Evolutionary conservation across 2,888 invertebrate species (phyloP), one percentile per base, ranked within the genome.

Genomic region (Eristalis arbustorum): DNA sequence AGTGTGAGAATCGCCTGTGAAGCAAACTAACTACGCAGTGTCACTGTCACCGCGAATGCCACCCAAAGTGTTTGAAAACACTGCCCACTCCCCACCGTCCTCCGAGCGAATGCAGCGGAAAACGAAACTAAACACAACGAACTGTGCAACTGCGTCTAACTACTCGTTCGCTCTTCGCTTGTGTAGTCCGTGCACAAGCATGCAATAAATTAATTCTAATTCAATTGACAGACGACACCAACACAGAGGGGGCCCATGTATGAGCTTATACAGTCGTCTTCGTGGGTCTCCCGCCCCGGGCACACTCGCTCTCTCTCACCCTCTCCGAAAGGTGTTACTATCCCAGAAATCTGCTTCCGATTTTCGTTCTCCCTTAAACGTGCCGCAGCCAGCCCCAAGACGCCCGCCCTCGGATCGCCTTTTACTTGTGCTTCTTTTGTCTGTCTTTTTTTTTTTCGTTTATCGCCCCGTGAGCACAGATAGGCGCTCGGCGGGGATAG

Each of bases 161-260:
- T 42, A 62, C 22, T 62, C 14, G 59, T 59, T n/a, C n/a, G 3
- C 13, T 69, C 8, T 5, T 68, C 4, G 34, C 13, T 73, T 62
- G 56, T n/a, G 18, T 49, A 5, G 49, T 64, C 25, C 42, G 63
- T 78, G 80, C 80, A 84, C 63, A 78, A 72, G 76, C 68, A 62
- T 81, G 81, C 77, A 77, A 74, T 74, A 85, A 85, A 85, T 78
- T 78, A 78, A 71, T 85, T 85, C 59, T 78, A 85, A 85, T 85
- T 85, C 77, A 81, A 81, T 74, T 81, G 81, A 85, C 69, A 81
- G 81, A 71, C 81, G 57, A 71, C 85, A 77, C 57, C 83, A 42
- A 59, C 59, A 77, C 68, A 23, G 49, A 3, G 61, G 23, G 25
- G 61, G 23, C n/a, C 61, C 22, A 28, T 25, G 22, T 13, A 37